Percentiles rank a stretch among this genome's conserved stretches.
phyloP scores from a whole-genome alignment of 2,888 invertebrate species.

The Drosophila stalkeri region DNA sequence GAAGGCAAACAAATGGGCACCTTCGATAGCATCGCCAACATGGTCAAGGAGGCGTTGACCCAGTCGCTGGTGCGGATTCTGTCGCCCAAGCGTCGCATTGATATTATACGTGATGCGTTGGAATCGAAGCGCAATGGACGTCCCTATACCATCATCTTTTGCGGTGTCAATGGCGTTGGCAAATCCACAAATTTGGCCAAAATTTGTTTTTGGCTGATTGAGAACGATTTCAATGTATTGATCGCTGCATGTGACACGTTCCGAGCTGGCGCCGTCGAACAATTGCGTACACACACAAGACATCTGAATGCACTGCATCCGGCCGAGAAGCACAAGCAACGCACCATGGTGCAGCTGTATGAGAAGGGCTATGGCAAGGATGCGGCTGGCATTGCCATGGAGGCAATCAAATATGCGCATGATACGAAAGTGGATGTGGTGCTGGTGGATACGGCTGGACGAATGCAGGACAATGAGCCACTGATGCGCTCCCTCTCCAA shows the following conservation, averaged over 20 bases:
- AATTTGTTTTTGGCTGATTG: constrained; percentile 99
- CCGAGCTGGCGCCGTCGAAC: constrained; percentile 99
- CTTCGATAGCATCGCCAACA: constrained; percentile 95
- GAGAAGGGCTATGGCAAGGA: constrained; percentile 99
- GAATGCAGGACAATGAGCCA: constrained; percentile 99
- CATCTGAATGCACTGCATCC: constrained; percentile 98
- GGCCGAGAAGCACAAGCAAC: constrained; percentile 88
- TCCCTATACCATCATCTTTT: constrained; percentile 98
- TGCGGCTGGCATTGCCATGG: constrained; percentile 99
- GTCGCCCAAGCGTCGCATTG: constrained; percentile 97
- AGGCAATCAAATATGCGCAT: constrained; percentile 95
- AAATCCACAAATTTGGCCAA: constrained; percentile 99
- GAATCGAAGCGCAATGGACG: constrained; percentile 93
- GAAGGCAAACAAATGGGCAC: constrained; percentile 97
- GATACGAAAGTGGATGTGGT: constrained; percentile 95
- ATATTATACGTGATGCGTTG: constrained; percentile 97
- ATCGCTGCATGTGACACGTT: constrained; percentile 99
- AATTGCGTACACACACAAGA: constrained; percentile 96
- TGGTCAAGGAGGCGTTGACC: constrained; percentile 94
- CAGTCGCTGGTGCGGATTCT: constrained; percentile 97
- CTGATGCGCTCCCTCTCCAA: constrained; percentile 99
- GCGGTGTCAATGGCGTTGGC: constrained; percentile 99
- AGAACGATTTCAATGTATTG: constrained; percentile 97
- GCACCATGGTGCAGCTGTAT: constrained; percentile 96
- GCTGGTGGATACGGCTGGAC: constrained; percentile 99